Evolutionary conservation across 30 jellyfish, hydroid and myxozoan genomes (phyloP).

Genomic region (Cassiopea andromeda): DNA sequence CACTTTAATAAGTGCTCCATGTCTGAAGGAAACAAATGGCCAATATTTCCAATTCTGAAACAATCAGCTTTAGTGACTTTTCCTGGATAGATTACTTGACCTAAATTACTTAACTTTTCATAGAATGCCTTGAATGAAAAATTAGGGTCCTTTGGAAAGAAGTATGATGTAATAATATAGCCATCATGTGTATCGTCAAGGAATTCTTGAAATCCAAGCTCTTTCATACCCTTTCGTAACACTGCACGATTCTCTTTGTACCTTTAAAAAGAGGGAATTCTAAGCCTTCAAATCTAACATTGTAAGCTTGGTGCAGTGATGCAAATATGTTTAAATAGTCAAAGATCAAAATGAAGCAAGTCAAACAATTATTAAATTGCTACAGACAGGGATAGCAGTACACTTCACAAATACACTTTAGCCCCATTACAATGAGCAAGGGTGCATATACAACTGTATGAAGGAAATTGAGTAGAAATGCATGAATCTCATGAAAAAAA

Average conservation of each 20-base stretch:
- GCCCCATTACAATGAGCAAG: too few species aligned
- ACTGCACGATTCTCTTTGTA: slow-evolving; percentile 85
- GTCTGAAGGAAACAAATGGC: slow-evolving; percentile 85
- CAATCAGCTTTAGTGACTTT: slow-evolving; percentile 96
- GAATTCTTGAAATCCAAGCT: slow-evolving; percentile 89
- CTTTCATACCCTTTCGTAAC: slow-evolving; percentile 88
- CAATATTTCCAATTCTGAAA: slow-evolving; percentile 94
- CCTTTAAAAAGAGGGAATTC: slow-evolving; percentile 33
- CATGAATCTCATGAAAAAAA: too few species aligned
- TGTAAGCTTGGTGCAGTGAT: too few species aligned
- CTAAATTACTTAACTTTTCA: slow-evolving; percentile 67
- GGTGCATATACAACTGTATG: too few species aligned
- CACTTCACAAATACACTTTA: too few species aligned
- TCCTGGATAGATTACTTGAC: slow-evolving; percentile 94
- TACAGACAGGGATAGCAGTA: too few species aligned
- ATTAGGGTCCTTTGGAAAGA: slow-evolving; percentile 79
- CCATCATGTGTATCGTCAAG: slow-evolving; percentile 84
- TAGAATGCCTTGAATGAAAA: slow-evolving; percentile 82
- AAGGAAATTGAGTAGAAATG: too few species aligned
- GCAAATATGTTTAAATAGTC: too few species aligned
- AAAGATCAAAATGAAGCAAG: too few species aligned
- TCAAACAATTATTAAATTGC: too few species aligned
- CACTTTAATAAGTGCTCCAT: slow-evolving; percentile 77
- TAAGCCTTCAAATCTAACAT: too few species aligned
- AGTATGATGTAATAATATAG: slow-evolving; percentile 87